Conservation (phyloP, 2,113 vertebrate species). For the Psilopsiagon aurifrons region DNA sequence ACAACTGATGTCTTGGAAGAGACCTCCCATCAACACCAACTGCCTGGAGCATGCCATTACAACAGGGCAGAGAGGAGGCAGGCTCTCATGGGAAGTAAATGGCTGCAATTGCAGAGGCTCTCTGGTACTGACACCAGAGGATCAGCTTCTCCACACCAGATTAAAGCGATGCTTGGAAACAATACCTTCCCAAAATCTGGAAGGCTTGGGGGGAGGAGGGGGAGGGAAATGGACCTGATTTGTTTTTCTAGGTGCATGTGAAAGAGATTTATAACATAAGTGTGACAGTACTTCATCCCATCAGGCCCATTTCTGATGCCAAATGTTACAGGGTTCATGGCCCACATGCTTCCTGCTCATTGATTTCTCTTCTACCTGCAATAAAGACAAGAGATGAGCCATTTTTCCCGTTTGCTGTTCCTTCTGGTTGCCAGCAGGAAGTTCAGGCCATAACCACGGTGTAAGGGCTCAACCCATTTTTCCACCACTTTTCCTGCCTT, state of each 20-base stretch:
- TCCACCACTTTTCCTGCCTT: not conserved
- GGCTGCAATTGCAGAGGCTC: not conserved
- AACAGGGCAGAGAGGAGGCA: not conserved
- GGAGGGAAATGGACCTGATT: not conserved
- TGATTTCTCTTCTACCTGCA: not conserved
- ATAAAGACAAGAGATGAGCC: not conserved
- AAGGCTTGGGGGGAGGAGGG: not conserved
- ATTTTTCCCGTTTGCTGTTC: not conserved
- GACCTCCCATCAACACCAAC: accelerated
- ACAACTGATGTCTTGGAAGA: not conserved
- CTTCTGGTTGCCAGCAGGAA: not conserved
- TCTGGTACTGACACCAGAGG: not conserved
- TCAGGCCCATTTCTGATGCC: not conserved
- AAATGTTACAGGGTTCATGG: not conserved
- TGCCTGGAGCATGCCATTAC: not conserved
- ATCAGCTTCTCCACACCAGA: not conserved
- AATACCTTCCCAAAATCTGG: not conserved
- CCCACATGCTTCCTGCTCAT: not conserved
- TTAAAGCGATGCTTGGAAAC: not conserved
- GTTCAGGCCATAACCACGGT: not conserved
- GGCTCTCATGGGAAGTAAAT: accelerated
- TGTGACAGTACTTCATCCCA: not conserved
- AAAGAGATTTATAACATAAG: not conserved
- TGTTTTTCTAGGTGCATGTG: not conserved
- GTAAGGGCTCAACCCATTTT: not conserved